Base-by-base conservation (phyloP, 2,797 vertebrate species). In the Merluccius polli region DNA sequence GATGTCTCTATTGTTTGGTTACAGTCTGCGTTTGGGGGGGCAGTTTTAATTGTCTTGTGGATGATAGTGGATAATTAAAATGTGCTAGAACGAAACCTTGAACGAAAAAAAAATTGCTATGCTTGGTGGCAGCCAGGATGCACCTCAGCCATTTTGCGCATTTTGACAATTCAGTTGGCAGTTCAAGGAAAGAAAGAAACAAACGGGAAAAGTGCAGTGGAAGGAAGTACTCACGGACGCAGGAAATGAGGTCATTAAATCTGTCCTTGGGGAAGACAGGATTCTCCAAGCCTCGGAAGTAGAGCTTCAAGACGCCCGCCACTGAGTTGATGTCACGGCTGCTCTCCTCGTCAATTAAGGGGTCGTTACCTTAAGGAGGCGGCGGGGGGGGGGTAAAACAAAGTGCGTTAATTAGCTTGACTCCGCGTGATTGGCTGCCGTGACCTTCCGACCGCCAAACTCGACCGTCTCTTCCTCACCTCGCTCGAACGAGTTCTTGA, bases 241-340 rank as follows among this genome's bases (percentile, higher is more conserved):
- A 96, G 92, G 95, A 96, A 90, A 99, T 95, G 86, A 99, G 95
- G 94, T 99, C 98, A 80, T 97, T 98, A 90, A 99, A 99, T 87
- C 96, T 93, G 85, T 99, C 98, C 93, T 96, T 98, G 88, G 98
- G 97, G 93, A 99, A 98, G 92, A 99, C 93, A 38, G 98, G 95
- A 89, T 98, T 99, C 93, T 98, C 97, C 92, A 99, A 90, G 82
- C 97, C 97, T 77, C 98, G 93, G 93, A 99, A 99, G 93, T 98
- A 99, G 78, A 99, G 96, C 92, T 99, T 99, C 86, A 99, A 90
- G 85, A 98, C 97, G 12, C 98, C 97, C 13, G 98, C 98, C 85
- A 99, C 98, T 3, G 98, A 99, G 89, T 99, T 98, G 92, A 99
- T 98, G 88, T 99, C 98, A n/a, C 96, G 97, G 93, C 97, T 98